Evolutionary conservation across 2,113 vertebrate genomes (phyloP).

Genomic region (Leptocoma aspasia): DNA sequence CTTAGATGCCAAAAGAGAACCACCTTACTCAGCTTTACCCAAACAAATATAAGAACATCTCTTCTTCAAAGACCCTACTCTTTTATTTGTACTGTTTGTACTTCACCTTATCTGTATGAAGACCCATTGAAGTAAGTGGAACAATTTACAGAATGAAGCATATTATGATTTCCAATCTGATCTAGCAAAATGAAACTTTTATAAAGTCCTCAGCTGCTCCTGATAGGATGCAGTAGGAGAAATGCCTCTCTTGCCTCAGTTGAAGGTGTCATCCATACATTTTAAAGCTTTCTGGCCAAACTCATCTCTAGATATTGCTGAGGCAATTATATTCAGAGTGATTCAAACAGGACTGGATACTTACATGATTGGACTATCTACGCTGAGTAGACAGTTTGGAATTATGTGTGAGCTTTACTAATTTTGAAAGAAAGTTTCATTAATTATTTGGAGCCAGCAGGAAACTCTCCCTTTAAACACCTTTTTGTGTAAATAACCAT

Average conservation of each 20-base stretch:
- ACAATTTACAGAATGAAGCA: background rate
- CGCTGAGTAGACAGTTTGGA: constrained; percentile 4
- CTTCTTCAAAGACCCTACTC: background rate
- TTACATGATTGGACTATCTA: background rate
- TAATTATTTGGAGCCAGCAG: background rate
- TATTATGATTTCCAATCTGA: background rate
- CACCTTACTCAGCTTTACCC: background rate
- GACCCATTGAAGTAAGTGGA: background rate
- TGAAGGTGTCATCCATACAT: background rate
- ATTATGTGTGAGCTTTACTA: background rate
- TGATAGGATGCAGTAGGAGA: background rate
- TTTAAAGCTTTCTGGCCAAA: background rate
- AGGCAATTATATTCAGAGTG: background rate
- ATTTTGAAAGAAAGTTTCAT: background rate
- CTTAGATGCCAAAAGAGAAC: background rate
- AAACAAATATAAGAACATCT: background rate
- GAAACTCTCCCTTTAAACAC: background rate
- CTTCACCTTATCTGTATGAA: background rate
- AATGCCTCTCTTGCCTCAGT: background rate
- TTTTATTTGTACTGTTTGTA: background rate
- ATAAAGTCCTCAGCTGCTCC: background rate
- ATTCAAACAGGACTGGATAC: background rate
- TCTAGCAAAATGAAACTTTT: background rate
- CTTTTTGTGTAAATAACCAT: background rate
- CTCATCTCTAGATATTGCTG: background rate